Percentiles rank a stretch among this genome's conserved stretches.
Conservation (phyloP, 2,888 invertebrate species). For the Diploptera punctata region DNA sequence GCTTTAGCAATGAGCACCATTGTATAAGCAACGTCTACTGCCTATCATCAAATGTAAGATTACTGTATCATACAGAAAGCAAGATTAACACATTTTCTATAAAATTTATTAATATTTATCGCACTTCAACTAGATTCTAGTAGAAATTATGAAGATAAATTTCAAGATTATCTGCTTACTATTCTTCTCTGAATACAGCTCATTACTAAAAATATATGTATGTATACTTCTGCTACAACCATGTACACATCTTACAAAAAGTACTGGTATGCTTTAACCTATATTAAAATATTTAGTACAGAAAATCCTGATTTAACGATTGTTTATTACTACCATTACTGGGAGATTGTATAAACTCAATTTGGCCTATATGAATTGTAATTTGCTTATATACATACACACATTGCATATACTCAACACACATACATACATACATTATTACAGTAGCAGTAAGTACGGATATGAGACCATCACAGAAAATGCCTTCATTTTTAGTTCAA, state of each 20-base stretch:
- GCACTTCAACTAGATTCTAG: no score
- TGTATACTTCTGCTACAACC: background rate
- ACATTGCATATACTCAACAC: no score
- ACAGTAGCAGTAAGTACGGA: constrained; percentile 4
- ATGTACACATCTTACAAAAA: constrained; percentile 1
- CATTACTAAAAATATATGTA: background rate
- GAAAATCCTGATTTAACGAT: background rate
- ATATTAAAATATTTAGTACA: background rate
- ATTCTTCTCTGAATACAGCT: constrained; percentile 26
- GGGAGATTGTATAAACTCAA: background rate
- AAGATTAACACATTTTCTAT: no score
- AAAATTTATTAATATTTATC: no score
- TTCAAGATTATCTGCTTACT: constrained; percentile 1
- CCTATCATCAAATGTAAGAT: no score
- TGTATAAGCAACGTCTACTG: background rate
- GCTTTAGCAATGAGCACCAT: constrained; percentile 18
- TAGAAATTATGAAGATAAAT: no score
- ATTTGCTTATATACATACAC: no score
- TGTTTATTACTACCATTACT: background rate
- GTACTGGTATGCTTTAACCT: background rate
- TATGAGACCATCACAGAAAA: constrained; percentile 6
- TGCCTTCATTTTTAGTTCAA: background rate
- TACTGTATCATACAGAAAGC: no score
- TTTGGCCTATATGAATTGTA: background rate
- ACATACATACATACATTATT: background rate